Evolutionary conservation across 2,113 vertebrate species (phyloP).

Genomic region (Psilopsiagon aymara): DNA sequence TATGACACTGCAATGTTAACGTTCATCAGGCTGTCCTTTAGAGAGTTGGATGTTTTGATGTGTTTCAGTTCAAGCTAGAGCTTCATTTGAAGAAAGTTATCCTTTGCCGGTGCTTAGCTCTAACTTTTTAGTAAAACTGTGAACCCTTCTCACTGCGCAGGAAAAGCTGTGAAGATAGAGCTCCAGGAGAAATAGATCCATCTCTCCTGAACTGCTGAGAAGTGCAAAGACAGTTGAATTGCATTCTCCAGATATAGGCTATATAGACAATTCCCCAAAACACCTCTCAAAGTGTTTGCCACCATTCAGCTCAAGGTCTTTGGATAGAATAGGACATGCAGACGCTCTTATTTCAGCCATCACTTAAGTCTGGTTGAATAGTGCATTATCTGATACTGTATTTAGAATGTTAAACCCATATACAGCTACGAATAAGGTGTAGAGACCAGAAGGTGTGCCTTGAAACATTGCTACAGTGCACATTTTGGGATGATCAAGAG

Average conservation of each 20-base stretch:
- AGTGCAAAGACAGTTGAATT: background rate
- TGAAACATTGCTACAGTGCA: background rate
- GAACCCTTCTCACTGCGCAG: background rate
- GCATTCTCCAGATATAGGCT: background rate
- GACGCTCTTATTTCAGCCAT: background rate
- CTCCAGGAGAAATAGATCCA: background rate
- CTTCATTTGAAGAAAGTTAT: background rate
- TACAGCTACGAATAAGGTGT: background rate
- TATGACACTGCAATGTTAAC: fast-evolving
- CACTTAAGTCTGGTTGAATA: background rate
- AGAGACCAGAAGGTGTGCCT: background rate
- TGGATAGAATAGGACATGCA: background rate
- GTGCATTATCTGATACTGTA: background rate
- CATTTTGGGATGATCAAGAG: background rate
- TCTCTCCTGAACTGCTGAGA: background rate
- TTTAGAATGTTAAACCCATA: background rate
- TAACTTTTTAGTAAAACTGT: background rate
- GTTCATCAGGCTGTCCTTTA: background rate
- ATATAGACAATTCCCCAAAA: background rate
- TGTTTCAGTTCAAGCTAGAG: background rate
- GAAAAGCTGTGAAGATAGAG: background rate
- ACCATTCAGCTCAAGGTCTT: background rate
- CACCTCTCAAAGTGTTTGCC: background rate
- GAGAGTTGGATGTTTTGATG: background rate
- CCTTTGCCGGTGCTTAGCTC: background rate